Conservation (phyloP, 2,888 invertebrate genomes). For the Synanthedon formicaeformis region DNA sequence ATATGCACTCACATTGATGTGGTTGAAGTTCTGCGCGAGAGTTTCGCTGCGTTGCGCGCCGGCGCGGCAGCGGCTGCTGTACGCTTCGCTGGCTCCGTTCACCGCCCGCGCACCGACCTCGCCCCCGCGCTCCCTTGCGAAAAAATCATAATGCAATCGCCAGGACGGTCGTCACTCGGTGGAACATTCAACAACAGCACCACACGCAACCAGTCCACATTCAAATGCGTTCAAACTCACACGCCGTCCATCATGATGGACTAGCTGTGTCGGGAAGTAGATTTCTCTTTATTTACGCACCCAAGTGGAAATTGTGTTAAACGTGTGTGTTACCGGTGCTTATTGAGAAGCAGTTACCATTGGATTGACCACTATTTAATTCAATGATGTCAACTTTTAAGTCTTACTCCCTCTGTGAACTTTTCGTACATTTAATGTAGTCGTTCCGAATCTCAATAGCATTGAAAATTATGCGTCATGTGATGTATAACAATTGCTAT, state of each 20-base stretch:
- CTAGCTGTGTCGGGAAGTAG: conserved; percentile 55
- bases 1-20: conserved; percentile 28
- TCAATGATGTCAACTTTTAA: conserved; percentile 55
- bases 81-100: conserved; percentile 55
- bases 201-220: conserved; percentile 66
- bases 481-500: conserved; percentile 7
- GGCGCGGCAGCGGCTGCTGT: conserved; percentile 48
- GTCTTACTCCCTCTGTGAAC: not conserved
- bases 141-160: conserved; percentile 69
- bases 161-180: conserved; percentile 57
- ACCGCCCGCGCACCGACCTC: conserved; percentile 28
- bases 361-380: conserved; percentile 38
- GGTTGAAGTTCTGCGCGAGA: conserved; percentile 27
- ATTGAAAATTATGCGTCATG: conserved; percentile 5
- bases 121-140: conserved; percentile 65
- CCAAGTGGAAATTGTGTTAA: conserved; percentile 35
- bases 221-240: conserved; percentile 67
- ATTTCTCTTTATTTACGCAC: conserved; percentile 54
- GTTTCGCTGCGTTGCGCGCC: conserved; percentile 47
- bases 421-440: no score
- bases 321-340: conserved; percentile 25
- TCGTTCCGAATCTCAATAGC: no score
- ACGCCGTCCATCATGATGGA: conserved; percentile 67
- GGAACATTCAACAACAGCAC: conserved; percentile 57
- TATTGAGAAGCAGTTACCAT: conserved; percentile 45